Conservation (phyloP, 2,888 invertebrate species). For the Pasiphila rectangulata region DNA sequence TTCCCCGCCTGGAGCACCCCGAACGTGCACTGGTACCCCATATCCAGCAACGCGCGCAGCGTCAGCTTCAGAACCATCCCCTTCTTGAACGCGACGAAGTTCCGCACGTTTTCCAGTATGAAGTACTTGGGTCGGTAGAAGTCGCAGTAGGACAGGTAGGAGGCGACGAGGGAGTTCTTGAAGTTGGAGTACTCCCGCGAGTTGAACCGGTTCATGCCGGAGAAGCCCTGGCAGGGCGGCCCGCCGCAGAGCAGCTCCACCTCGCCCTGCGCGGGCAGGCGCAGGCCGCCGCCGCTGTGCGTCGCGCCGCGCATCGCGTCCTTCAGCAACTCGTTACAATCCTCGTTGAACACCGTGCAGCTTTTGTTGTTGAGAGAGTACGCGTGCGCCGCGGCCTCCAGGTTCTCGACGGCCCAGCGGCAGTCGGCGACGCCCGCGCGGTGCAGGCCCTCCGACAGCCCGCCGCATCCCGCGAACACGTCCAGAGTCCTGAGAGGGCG, state of each 20-base stretch:
- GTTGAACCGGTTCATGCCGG: slow-evolving; percentile 94
- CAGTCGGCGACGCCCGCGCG: slow-evolving; percentile 85
- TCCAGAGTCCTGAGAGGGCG: slow-evolving; percentile 85
- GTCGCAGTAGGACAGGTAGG: slow-evolving; percentile 91
- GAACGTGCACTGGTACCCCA: slow-evolving; percentile 94
- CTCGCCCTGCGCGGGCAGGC: slow-evolving; percentile 87
- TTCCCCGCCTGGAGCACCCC: slow-evolving; percentile 93
- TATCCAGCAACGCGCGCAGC: slow-evolving; percentile 86
- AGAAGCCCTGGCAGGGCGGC: slow-evolving; percentile 94
- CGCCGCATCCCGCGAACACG: slow-evolving; percentile 93
- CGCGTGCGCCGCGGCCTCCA: slow-evolving; percentile 88
- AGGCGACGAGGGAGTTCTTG: slow-evolving; percentile 91
- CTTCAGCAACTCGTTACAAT: slow-evolving; percentile 87
- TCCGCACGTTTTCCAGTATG: slow-evolving; percentile 91
- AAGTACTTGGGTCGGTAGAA: slow-evolving; percentile 92
- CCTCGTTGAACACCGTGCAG: slow-evolving; percentile 89
- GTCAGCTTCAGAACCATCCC: slow-evolving; percentile 91
- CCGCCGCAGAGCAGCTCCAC: slow-evolving; percentile 92
- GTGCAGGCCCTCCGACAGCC: slow-evolving; percentile 87
- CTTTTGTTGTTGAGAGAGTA: slow-evolving; percentile 88
- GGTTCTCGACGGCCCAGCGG: slow-evolving; percentile 91
- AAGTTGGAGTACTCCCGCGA: slow-evolving; percentile 91
- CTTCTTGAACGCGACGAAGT: slow-evolving; percentile 91
- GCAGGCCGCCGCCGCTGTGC: slow-evolving; percentile 72
- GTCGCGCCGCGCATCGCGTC: slow-evolving; percentile 83